Percentiles rank a stretch among this genome's conserved stretches.
Conservation (phyloP, 2,797 vertebrate species). For the Chelon auratus region DNA sequence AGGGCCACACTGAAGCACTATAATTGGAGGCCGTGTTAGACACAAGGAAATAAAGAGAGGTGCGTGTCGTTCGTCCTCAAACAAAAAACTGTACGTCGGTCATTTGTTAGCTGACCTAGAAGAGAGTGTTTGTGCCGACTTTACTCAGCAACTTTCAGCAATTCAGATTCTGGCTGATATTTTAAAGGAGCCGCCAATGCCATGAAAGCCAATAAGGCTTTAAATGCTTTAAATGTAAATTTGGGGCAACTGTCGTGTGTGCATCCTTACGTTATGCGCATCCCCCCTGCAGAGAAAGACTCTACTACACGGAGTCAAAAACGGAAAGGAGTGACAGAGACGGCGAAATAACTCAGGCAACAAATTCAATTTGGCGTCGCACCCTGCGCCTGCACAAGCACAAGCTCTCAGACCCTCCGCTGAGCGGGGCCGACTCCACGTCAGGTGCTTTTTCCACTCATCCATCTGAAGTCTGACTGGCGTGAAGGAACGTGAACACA, state of each 20-base stretch:
- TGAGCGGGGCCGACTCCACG: constrained; percentile 31
- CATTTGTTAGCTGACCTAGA: constrained; percentile 7
- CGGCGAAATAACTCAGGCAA: constrained; percentile 33
- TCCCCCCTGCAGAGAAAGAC: constrained; percentile 30
- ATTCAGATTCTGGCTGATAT: not conserved
- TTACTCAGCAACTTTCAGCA: constrained; percentile 4
- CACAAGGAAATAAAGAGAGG: constrained; percentile 23
- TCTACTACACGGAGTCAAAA: constrained; percentile 5
- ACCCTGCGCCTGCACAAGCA: constrained; percentile 38
- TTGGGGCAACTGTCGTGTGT: not conserved
- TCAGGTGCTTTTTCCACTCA: constrained; percentile 24
- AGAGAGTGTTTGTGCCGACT: not conserved
- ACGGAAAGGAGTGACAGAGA: constrained; percentile 18
- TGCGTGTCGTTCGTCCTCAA: constrained; percentile 23
- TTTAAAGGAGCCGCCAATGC: no score
- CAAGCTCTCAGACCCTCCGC: constrained; percentile 19
- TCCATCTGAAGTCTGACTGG: constrained; percentile 20
- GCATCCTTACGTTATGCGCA: not conserved
- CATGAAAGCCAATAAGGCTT: not conserved
- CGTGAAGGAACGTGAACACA: constrained; percentile 15
- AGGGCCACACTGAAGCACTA: constrained; percentile 28
- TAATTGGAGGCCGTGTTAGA: constrained; percentile 55
- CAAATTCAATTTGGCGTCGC: constrained; percentile 52
- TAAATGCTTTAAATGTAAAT: constrained; percentile 1
- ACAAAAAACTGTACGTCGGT: constrained; percentile 5